Evolutionary conservation across 2,888 invertebrate genomes (phyloP), one percentile per base, ranked within the genome.

Genomic region (Eumerus sabulonum): DNA sequence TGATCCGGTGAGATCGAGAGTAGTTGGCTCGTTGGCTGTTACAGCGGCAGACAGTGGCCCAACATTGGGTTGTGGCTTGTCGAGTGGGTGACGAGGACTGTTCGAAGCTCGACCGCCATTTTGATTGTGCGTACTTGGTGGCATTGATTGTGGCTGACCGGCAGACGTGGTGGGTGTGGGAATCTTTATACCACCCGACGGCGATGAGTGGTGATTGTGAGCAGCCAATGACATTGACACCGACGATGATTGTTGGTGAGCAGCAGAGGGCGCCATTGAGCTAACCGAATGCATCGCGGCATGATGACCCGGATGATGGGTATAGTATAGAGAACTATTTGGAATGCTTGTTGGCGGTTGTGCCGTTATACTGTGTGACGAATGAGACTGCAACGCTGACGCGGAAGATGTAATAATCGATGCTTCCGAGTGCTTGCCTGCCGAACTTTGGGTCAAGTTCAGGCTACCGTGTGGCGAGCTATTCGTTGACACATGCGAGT

Each of bases 1-100:
- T 27, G 88, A 87, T 18, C 87, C 87, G 1, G 88, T 88, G 44
- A 88, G 79, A 82, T 88, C 89, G n/a, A 88, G 82, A 1, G 88
- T 87, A 12, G 87, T 74, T 11, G 86, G 85, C 57, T 88, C 88
- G 56, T 87, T 87, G 9, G 77, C 68, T 1, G 85, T 59, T 9
- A 79, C 77, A 12, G 47, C 40, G 11, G 66, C 63, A 7, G 84
- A 36, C 2, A 63, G 45, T 18, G 76, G 56, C 0, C 71, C 63
- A 47, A 66, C 27, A 9, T 56, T 47, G 12, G 57, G 9, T 19
- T 74, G 73, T 44, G 54, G 53, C 19, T 82, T 76, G 0, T 81
- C 76, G 7, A 76, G 71, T 13, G 76, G 66, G 40, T 81, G 71
- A 12, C 81, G 87, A 0, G 88, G 88, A 64, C 87, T 88, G 53